Evolutionary conservation across 2,888 invertebrate species (phyloP), one percentile per base, ranked within the genome.

Genomic region (Rhorus exstirpatorius): DNA sequence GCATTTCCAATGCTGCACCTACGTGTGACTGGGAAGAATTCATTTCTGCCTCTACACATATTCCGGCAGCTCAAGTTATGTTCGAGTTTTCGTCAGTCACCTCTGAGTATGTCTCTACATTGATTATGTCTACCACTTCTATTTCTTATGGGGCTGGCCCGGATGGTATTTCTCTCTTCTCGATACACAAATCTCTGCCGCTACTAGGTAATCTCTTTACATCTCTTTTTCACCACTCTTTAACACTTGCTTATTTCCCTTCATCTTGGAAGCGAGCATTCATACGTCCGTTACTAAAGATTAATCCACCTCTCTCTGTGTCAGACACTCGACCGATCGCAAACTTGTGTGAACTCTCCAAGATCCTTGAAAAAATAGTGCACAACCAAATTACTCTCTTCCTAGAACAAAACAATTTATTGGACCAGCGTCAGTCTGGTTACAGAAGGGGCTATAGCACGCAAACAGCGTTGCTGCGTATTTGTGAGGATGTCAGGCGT

Each of bases 291-390:
- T 21, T 58, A n/a, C 4, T 21, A 4, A 58, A 58, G 8, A 4
- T 12, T 14, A 58, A 58, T 4, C 17, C 21, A 4, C 35, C 58
- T 3, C 17, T 4, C 2, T 58, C 35, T 6, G 3, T n/a, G 17
- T 26, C n/a, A 1, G 26, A 58, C 12, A 14, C 21, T 1, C 1
- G 35, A 1, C 58, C 58, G 12, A 26, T 35, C 2, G 58, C 58
- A 3, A 46, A 46, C 14, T 7, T 46, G 17, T 46, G 46, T 14
- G 46, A 46, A 7, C 46, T 46, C n/a, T 46, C 46, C 7, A 79
- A 79, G 38, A 35, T 79, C 3, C 19, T 72, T 1, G 71, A 79
- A 46, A 60, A 38, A 35, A 0, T 60, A 0, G 71, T 61, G 2
- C 49, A 71, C 41, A 53, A 61, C 10, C 41, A 71, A 49, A 31